Conservation (phyloP, 1,140 invertebrate genomes). For the Aphelinus certus region DNA sequence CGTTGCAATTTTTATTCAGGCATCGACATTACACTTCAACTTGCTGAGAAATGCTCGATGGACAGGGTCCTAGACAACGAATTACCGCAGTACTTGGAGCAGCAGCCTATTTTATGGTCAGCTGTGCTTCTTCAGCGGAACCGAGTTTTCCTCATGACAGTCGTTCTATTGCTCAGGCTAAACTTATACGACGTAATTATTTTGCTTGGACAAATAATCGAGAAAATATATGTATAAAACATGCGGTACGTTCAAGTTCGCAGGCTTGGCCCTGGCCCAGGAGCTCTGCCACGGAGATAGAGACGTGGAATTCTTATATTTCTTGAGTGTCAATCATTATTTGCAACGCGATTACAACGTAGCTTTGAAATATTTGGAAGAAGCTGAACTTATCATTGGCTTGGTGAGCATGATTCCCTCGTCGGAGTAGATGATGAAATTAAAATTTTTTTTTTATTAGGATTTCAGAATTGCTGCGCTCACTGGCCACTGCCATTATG, state of each 20-base stretch:
- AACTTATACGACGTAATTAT: constrained; percentile 45
- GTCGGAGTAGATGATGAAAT: no score
- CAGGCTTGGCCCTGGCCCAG: constrained; percentile 46
- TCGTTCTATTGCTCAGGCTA: constrained; percentile 46
- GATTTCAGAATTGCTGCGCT: constrained; percentile 48
- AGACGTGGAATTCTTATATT: constrained; percentile 46
- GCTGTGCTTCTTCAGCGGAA: constrained; percentile 37
- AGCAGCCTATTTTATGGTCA: constrained; percentile 47
- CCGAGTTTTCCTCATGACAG: constrained; percentile 40
- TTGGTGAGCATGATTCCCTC: constrained; percentile 36
- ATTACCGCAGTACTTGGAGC: background rate
- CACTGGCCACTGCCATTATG: constrained; percentile 47
- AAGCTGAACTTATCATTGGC: constrained; percentile 45
- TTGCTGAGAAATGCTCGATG: constrained; percentile 48
- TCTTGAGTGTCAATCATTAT: constrained; percentile 47
- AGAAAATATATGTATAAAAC: no score
- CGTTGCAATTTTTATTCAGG: constrained; percentile 38
- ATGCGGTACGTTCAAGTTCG: constrained; percentile 39
- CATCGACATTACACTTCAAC: constrained; percentile 43
- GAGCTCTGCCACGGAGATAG: constrained; percentile 41
- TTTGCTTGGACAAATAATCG: background rate
- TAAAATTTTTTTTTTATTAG: constrained; percentile 22
- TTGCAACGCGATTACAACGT: constrained; percentile 42
- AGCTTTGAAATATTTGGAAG: constrained; percentile 45
- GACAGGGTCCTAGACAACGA: constrained; percentile 36